Evolutionary conservation across 2,113 vertebrate species (phyloP).

Genomic region (Prochilodus magdalenae): DNA sequence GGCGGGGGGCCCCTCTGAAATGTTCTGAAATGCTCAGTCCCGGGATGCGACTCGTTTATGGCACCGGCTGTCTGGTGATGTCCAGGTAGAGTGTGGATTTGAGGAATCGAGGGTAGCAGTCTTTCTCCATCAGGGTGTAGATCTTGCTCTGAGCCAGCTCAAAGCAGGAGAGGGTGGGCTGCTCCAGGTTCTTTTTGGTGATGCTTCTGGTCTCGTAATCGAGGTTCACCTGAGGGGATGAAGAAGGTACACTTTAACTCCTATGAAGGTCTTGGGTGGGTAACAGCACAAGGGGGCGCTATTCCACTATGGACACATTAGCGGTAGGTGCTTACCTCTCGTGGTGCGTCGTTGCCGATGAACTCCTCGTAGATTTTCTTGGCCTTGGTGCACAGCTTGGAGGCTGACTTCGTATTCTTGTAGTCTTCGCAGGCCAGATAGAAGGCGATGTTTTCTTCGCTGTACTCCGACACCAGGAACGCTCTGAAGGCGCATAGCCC

Average conservation of each 20-base stretch:
- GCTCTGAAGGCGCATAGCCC: constrained; percentile 88
- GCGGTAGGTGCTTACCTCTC: constrained; percentile 81
- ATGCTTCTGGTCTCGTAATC: constrained; percentile 88
- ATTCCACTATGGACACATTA: too few species aligned
- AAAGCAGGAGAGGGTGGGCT: constrained; percentile 80
- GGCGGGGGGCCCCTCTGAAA: background rate
- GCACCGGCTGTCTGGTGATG: constrained; percentile 59
- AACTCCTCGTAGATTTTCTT: constrained; percentile 93
- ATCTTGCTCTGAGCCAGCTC: constrained; percentile 85
- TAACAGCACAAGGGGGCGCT: too few species aligned
- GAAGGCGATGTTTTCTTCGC: constrained; percentile 95
- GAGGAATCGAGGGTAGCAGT: constrained; percentile 92
- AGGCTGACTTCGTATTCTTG: constrained; percentile 78
- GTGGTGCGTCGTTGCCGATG: constrained; percentile 83
- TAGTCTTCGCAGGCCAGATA: constrained; percentile 95
- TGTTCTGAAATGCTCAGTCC: background rate
- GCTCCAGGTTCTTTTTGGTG: constrained; percentile 81
- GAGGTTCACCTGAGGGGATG: constrained; percentile 84
- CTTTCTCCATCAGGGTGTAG: constrained; percentile 93
- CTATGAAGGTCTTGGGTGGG: too few species aligned
- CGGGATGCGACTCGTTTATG: constrained; percentile 39
- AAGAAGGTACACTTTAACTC: background rate
- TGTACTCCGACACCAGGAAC: constrained; percentile 92
- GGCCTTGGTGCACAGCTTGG: constrained; percentile 85
- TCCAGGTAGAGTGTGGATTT: constrained; percentile 77